Percentiles rank a stretch among this genome's conserved stretches.
These are phyloP conservation scores for Stenolophus ochropezus DNA, from an alignment of 2,888 invertebrate genomes.

Conservation along the genomic window DNA sequence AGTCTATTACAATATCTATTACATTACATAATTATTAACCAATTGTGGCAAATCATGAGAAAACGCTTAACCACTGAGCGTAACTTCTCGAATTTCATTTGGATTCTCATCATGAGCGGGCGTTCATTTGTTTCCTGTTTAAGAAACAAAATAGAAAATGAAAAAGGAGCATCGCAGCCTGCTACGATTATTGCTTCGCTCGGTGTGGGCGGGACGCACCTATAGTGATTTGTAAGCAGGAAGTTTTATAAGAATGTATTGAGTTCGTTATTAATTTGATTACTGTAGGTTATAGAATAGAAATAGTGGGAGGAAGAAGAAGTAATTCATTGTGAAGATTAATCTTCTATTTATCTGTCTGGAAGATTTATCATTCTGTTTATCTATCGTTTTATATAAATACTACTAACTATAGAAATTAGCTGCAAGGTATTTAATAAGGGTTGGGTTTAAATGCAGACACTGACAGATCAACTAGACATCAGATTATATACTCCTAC, in stretches of 20 bases:
- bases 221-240: constrained; percentile 33
- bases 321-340: constrained; percentile 5
- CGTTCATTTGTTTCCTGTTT: constrained; percentile 37
- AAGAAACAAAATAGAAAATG: constrained; percentile 43
- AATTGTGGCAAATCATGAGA: neutral
- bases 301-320: neutral
- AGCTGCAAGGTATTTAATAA: neutral
- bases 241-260: constrained; percentile 28
- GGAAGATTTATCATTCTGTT: constrained; percentile 8
- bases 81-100: constrained; percentile 18
- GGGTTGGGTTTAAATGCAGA: neutral
- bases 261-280: constrained; percentile 15
- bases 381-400: neutral
- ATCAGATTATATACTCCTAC: neutral
- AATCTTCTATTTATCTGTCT: constrained; percentile 29
- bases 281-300: neutral
- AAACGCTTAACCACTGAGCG: neutral
- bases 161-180: constrained; percentile 41
- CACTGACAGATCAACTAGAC: neutral
- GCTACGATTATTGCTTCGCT: constrained; percentile 50
- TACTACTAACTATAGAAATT: neutral
- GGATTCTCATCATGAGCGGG: neutral
- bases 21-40: neutral
- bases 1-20: neutral
- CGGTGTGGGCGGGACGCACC: constrained; percentile 41